Evolutionary conservation across 2,888 invertebrate genomes (phyloP).

Genomic region (Galerucella pusilla): DNA sequence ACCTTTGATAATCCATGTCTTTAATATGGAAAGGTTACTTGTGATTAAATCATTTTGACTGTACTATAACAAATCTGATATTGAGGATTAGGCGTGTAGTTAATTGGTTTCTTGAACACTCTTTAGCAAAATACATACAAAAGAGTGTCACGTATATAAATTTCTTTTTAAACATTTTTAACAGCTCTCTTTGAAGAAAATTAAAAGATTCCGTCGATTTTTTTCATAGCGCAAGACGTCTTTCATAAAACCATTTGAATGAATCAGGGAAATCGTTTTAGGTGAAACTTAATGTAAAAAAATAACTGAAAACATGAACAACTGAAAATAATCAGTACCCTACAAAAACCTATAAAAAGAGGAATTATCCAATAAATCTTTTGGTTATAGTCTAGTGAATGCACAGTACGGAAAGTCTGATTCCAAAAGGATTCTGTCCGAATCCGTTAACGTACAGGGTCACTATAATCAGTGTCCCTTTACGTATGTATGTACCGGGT

Average conservation of each 20-base stretch:
- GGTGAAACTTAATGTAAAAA: background rate
- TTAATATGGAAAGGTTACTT: no score
- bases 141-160: conserved; percentile 7
- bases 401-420: no score
- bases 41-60: background rate
- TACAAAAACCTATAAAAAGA: background rate
- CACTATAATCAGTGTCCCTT: no score
- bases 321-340: background rate
- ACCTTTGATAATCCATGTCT: no score
- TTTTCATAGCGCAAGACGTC: background rate
- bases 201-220: conserved; percentile 12
- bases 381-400: background rate
- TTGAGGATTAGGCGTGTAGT: conserved; percentile 15
- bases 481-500: no score
- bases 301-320: background rate
- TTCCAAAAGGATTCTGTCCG: no score
- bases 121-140: conserved; percentile 15
- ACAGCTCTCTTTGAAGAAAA: conserved; percentile 18
- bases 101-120: conserved; percentile 25
- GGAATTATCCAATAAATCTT: background rate
- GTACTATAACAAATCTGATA: background rate
- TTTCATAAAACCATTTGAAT: background rate
- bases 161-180: conserved; percentile 21
- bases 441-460: no score
- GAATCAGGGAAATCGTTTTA: conserved; percentile 9